Evolutionary conservation across 1,140 invertebrate genomes (phyloP), one percentile per base, ranked within the genome.

Genomic region (Drosophila fuyamai): DNA sequence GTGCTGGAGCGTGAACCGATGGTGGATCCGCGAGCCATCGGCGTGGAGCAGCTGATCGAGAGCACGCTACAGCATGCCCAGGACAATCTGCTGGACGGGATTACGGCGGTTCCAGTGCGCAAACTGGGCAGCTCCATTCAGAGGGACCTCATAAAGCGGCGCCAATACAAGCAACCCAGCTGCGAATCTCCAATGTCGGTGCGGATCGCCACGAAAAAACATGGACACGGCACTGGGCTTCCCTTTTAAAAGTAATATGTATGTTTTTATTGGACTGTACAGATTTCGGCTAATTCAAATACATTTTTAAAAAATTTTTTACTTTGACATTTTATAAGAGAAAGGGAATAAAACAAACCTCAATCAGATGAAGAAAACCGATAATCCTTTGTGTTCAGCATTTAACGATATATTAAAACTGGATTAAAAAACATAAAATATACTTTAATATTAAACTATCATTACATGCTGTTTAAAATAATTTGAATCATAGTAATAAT

Each of bases 51-150:
- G 12, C 65, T 92, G 5, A 71, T 91, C 2, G 44, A 66, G 0
- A 59, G 56, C 16, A 80, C 79, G 2, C 44, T 89, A 9, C 27
- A 71, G 8, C 77, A 92, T 63, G 91, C 91, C 5, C 43, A 66
- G 5, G 81, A 88, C 1, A 92, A 92, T 66, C 36, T 92, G 6
- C 57, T 92, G 5, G 91, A 92, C 53, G 73, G 65, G 5, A 80
- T 92, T 18, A 92, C 91, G 2, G 84, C 80, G 0, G 4, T 91
- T 16, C 86, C 90, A 1, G 44, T 92, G 8, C 80, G 86, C 10
- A 78, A 71, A 23, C 51, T 91, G 41, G 77, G 67, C 8, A 76
- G 43, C 16, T 66, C 35, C 36, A 71, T 91, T 29, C 84, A 86
- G 54, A 70, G 73, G 7, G 74, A 89, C 27, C 55, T 84, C 12